These are phyloP conservation scores for Cataglyphis livida DNA, from an alignment of 2,888 invertebrate genomes.

Conservation along the genomic window DNA sequence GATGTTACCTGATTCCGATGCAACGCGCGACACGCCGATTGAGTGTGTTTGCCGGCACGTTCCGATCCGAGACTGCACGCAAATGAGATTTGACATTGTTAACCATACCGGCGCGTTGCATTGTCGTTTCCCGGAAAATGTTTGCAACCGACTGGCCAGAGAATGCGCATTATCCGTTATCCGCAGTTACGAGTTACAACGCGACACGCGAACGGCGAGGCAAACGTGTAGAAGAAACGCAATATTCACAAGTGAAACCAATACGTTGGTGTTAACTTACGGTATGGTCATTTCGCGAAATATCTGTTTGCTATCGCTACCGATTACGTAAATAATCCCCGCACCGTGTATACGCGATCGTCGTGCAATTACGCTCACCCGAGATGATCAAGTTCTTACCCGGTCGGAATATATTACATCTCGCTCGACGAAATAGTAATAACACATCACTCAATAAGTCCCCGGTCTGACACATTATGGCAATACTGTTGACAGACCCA, in stretches of 20 bases:
- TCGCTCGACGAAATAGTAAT: background rate
- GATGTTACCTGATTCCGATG: constrained; percentile 24
- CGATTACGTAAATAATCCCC: constrained; percentile 65
- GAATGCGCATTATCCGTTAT: constrained; percentile 18
- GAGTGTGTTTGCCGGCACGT: constrained; percentile 7
- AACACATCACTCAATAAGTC: too few relatives aligned
- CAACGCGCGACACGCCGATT: constrained; percentile 16
- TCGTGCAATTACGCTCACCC: constrained; percentile 23
- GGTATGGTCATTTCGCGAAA: constrained; percentile 48
- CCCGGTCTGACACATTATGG: too few relatives aligned
- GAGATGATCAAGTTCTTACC: background rate
- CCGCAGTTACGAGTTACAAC: constrained; percentile 4
- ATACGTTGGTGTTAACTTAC: constrained; percentile 75
- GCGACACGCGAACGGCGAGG: constrained; percentile 6
- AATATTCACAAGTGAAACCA: constrained; percentile 75
- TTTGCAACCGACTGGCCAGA: constrained; percentile 32
- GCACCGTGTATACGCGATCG: background rate
- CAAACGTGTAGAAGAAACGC: constrained; percentile 64
- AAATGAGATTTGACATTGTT: constrained; percentile 41
- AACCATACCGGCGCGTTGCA: background rate
- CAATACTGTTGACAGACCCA: too few relatives aligned
- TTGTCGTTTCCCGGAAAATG: constrained; percentile 41
- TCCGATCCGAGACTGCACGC: constrained; percentile 11
- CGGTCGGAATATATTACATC: background rate
- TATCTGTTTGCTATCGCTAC: constrained; percentile 50